phyloP scores from a whole-genome alignment of 2,797 vertebrate species.

The Argya squamiceps region DNA sequence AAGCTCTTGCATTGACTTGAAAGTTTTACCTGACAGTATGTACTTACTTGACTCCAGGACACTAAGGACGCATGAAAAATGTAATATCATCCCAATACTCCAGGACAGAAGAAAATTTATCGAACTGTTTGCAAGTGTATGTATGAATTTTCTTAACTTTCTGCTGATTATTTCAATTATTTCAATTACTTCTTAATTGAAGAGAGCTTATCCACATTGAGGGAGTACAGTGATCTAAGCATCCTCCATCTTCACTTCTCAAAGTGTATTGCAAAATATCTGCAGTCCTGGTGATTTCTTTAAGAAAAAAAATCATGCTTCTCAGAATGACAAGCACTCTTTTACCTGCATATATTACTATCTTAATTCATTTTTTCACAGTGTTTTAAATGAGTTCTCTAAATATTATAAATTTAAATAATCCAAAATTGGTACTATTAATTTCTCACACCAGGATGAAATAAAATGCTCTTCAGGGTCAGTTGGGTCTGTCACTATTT shows the following conservation, averaged over 20 bases:
- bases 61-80: neutral
- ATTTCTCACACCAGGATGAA: neutral
- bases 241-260: neutral
- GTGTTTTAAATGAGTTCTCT: neutral
- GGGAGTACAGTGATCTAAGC: neutral
- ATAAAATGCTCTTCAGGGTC: neutral
- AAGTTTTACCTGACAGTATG: neutral
- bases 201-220: neutral
- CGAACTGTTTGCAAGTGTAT: neutral
- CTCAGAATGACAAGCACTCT: neutral
- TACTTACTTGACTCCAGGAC: neutral
- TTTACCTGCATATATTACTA: neutral
- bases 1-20: neutral
- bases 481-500: neutral
- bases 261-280: neutral
- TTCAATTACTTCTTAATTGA: rapidly evolving
- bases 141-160: neutral
- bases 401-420: neutral
- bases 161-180: neutral
- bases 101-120: neutral
- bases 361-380: neutral
- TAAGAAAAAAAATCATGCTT: neutral
- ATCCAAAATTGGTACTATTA: neutral
- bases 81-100: neutral
- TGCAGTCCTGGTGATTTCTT: neutral